phyloP scores from a whole-genome alignment of 2,113 vertebrate species.

The Myiopsitta monachus region DNA sequence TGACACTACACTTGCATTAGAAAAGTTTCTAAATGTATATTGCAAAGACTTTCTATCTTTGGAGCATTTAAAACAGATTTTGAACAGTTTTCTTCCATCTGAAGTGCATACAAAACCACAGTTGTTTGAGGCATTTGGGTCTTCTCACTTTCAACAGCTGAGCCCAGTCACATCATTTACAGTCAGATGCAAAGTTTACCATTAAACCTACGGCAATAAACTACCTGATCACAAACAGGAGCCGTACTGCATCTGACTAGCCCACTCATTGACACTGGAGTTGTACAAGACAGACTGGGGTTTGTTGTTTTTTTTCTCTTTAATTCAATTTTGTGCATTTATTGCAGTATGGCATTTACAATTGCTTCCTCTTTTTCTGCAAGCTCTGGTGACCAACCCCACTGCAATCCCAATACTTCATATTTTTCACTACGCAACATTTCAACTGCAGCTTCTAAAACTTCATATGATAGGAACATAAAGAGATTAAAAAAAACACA shows the following conservation, averaged over 20 bases:
- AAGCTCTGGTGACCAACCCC: background rate
- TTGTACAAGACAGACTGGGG: background rate
- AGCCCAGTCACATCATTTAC: background rate
- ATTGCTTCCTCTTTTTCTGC: background rate
- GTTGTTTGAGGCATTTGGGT: background rate
- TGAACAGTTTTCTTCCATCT: background rate
- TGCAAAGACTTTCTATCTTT: background rate
- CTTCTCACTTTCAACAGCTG: background rate
- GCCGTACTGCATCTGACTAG: rapidly evolving
- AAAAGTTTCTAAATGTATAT: background rate
- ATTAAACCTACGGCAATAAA: background rate
- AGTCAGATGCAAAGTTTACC: background rate
- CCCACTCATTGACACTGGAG: background rate
- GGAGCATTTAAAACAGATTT: background rate
- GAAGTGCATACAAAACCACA: background rate
- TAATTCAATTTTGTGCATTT: background rate
- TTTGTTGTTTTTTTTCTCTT: background rate
- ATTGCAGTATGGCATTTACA: background rate
- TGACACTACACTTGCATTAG: too few relatives aligned
- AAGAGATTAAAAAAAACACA: background rate
- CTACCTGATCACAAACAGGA: background rate
- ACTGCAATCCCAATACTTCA: background rate
- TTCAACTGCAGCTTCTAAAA: background rate
- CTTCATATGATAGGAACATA: rapidly evolving
- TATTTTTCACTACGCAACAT: background rate